These are phyloP conservation scores for Drosophila longiperda DNA, from an alignment of 2,888 invertebrate species.

Conservation along the genomic window DNA sequence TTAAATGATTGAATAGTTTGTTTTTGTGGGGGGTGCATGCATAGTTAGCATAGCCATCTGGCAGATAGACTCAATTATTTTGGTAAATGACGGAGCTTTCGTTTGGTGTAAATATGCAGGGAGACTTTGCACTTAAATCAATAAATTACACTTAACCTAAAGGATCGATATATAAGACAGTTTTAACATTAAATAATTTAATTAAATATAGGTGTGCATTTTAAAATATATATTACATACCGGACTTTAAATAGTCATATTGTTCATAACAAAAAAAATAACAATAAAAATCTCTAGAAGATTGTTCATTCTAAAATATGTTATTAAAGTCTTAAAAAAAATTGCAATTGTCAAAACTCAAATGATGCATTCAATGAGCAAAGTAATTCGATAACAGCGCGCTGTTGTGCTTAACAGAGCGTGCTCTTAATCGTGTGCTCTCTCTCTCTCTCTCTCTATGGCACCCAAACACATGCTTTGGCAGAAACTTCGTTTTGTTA, in stretches of 20 bases:
- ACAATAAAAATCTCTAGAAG: neutral
- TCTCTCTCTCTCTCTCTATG: slow-evolving; percentile 24
- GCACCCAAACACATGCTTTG: neutral
- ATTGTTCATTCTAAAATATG: neutral
- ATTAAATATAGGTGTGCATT: no score
- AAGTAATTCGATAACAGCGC: neutral
- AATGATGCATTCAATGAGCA: slow-evolving; percentile 8
- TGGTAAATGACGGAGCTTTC: slow-evolving; percentile 28
- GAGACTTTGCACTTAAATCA: slow-evolving; percentile 6
- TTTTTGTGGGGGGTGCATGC: slow-evolving; percentile 3
- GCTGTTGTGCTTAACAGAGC: slow-evolving; percentile 22
- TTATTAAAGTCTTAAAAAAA: neutral
- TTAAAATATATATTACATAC: no score
- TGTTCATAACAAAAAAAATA: neutral
- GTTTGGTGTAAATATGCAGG: slow-evolving; percentile 8
- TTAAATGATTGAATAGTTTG: slow-evolving; percentile 65
- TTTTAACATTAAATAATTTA: neutral
- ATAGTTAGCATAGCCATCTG: slow-evolving; percentile 15
- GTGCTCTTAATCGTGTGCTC: slow-evolving; percentile 30
- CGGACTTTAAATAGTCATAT: neutral
- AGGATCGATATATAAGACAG: neutral
- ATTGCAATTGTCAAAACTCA: slow-evolving; percentile 7
- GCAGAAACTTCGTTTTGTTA: slow-evolving; percentile 43
- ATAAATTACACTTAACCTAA: neutral
- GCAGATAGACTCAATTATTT: slow-evolving; percentile 37